A percentile compares a stretch with the other conserved stretches of the same genome.
Conservation (phyloP, 2,888 invertebrate species). For the Yponomeuta cagnagella region DNA sequence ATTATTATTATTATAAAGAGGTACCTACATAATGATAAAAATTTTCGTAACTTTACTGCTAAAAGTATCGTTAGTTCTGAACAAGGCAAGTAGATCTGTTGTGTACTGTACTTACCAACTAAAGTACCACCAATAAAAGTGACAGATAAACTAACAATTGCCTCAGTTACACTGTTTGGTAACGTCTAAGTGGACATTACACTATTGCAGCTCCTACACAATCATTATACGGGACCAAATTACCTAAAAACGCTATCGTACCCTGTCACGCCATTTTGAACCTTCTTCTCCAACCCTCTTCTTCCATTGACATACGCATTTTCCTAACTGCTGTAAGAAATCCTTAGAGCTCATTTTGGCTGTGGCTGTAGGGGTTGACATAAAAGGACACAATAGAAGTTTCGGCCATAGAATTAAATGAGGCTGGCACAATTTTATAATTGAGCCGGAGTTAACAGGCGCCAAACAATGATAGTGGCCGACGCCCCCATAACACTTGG, state of each 20-base stretch:
- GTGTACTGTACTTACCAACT: not conserved
- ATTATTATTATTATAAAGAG: too few relatives aligned
- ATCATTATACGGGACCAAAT: slow-evolving; percentile 2
- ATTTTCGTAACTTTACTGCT: too few relatives aligned
- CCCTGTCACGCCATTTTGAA: not conserved
- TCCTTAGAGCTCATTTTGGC: not conserved
- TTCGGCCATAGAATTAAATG: slow-evolving; percentile 30
- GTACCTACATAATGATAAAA: too few relatives aligned
- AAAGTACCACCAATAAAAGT: not conserved
- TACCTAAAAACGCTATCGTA: not conserved
- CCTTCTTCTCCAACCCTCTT: not conserved
- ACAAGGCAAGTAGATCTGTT: not conserved
- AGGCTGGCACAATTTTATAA: slow-evolving; percentile 29
- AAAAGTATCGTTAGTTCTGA: not conserved
- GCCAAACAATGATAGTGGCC: slow-evolving; percentile 32
- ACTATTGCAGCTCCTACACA: slow-evolving; percentile 1
- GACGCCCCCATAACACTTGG: slow-evolving; percentile 17
- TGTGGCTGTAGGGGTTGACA: not conserved
- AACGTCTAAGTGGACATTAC: not conserved
- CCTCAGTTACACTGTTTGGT: not conserved
- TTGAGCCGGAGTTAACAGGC: slow-evolving; percentile 29
- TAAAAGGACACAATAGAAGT: slow-evolving; percentile 15
- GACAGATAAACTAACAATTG: not conserved
- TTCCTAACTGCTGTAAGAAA: not conserved
- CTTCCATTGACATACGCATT: not conserved